phyloP scores from a whole-genome alignment of 2,888 invertebrate species.

The Prosapia bicincta region DNA sequence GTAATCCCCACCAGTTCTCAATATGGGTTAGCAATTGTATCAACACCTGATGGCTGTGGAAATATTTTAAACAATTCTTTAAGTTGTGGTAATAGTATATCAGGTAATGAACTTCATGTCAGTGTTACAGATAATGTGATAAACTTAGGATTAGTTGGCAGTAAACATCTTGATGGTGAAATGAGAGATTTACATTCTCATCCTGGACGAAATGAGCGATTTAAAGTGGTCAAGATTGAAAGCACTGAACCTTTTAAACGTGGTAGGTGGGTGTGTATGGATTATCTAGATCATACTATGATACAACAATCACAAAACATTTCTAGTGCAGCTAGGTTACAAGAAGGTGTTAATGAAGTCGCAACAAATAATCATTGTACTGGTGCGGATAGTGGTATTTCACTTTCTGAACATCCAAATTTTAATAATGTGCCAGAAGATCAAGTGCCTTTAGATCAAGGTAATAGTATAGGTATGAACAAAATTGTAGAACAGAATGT shows the following conservation, averaged over 20 bases:
- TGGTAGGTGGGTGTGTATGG: conserved; percentile 93
- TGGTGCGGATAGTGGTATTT: conserved; percentile 38
- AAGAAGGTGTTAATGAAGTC: conserved; percentile 18
- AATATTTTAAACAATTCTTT: conserved; percentile 57
- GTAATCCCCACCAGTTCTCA: conserved; percentile 81
- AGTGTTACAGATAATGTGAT: conserved; percentile 39
- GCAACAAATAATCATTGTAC: conserved; percentile 15
- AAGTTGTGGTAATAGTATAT: conserved; percentile 54
- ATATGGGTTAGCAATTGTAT: conserved; percentile 76
- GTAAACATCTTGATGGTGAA: conserved; percentile 45
- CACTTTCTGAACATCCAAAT: conserved; percentile 22
- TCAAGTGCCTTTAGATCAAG: conserved; percentile 16
- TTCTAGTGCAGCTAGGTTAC: conserved; percentile 11
- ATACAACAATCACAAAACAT: conserved; percentile 45
- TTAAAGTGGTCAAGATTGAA: conserved; percentile 94
- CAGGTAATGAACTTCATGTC: conserved; percentile 38
- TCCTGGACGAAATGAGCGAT: conserved; percentile 71
- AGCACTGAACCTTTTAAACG: conserved; percentile 91
- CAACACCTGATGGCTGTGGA: conserved; percentile 54
- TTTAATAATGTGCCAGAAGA: conserved; percentile 18
- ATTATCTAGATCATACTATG: conserved; percentile 82
- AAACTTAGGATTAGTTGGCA: conserved; percentile 38
- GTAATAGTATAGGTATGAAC: conserved; percentile 1
- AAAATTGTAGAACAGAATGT: conserved; percentile 7
- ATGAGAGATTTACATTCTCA: conserved; percentile 59